Percentiles rank a stretch among this genome's conserved stretches.
Evolutionary conservation across 2,888 invertebrate genomes (phyloP).

Genomic region (Stenodema calcarata): DNA sequence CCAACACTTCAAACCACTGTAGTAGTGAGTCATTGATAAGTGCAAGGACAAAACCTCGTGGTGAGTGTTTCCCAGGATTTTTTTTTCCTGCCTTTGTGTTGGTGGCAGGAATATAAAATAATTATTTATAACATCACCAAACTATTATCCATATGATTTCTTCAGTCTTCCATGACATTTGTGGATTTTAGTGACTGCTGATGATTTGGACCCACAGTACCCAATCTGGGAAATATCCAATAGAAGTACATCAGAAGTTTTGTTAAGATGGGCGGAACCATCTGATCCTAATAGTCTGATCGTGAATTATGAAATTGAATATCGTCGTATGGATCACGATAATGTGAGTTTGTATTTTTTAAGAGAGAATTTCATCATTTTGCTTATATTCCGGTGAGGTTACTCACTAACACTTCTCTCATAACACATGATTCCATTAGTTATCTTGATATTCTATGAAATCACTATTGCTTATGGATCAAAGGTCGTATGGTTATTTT

Average conservation of each 20-base stretch:
- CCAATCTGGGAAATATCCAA: conserved; percentile 59
- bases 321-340: conserved; percentile 71
- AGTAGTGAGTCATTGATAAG: conserved; percentile 64
- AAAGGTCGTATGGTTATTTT: too few species aligned
- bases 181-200: conserved; percentile 68
- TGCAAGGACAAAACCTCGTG: conserved; percentile 64
- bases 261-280: conserved; percentile 81
- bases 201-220: conserved; percentile 67
- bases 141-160: too few species aligned
- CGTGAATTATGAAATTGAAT: conserved; percentile 82
- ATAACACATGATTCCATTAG: too few species aligned
- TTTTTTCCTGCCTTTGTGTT: too few species aligned
- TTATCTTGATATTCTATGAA: too few species aligned
- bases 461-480: too few species aligned
- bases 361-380: neutral
- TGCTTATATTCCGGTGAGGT: neutral
- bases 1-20: conserved; percentile 63
- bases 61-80: conserved; percentile 59
- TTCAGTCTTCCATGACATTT: too few species aligned
- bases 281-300: conserved; percentile 85
- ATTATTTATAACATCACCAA: too few species aligned
- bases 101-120: too few species aligned
- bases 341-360: conserved; percentile 65
- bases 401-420: too few species aligned
- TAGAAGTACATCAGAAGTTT: conserved; percentile 52